Conservation (phyloP, 2,113 vertebrate species). For the Acanthisitta chloris region DNA sequence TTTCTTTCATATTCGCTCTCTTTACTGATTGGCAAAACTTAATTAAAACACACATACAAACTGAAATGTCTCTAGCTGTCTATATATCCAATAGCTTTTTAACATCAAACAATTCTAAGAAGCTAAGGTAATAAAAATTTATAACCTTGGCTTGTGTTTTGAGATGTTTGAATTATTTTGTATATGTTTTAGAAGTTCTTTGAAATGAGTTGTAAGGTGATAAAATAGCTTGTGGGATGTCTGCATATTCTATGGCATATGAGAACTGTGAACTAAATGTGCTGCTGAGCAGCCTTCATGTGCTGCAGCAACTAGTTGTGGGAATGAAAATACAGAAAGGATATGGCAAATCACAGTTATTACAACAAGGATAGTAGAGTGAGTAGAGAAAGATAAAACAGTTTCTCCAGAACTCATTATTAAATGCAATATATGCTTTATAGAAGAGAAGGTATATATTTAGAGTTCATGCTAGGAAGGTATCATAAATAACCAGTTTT, state of each 20-base stretch:
- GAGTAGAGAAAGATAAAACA: neutral
- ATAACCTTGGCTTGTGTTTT: neutral
- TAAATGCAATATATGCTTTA: neutral
- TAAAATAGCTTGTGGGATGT: neutral
- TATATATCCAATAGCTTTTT: neutral
- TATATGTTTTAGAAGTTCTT: neutral
- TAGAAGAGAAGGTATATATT: neutral
- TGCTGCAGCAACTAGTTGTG: neutral
- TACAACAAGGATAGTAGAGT: neutral
- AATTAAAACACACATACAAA: neutral
- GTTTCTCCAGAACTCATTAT: neutral
- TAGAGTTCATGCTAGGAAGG: constrained; percentile 17
- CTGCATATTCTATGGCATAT: neutral
- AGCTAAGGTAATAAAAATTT: neutral
- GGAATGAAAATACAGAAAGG: neutral
- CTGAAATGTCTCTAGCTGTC: neutral
- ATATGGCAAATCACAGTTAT: neutral
- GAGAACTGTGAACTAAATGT: neutral
- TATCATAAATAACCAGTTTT: constrained; percentile 19
- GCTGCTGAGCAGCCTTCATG: neutral
- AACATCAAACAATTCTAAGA: neutral
- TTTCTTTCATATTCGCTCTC: neutral
- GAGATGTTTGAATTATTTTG: neutral
- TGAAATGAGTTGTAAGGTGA: neutral
- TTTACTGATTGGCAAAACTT: neutral